Percentiles rank a stretch among this genome's conserved stretches.
Conservation (phyloP, 2,113 vertebrate species). For the Varanus komodoensis region DNA sequence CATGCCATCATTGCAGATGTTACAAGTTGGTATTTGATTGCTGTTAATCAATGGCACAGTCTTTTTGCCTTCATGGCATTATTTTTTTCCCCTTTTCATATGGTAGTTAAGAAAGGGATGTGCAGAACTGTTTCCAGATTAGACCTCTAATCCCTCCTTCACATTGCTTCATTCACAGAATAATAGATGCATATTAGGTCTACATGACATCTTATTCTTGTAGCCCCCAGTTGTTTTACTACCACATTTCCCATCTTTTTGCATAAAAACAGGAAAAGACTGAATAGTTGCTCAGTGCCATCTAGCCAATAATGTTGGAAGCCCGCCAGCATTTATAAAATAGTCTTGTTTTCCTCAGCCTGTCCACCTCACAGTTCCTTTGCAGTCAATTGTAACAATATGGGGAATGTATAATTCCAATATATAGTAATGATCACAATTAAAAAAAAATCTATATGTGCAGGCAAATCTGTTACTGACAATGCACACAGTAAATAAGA, state of each 20-base stretch:
- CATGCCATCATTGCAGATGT: neutral
- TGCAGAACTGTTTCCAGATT: neutral
- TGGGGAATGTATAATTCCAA: neutral
- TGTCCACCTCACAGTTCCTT: neutral
- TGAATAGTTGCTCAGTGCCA: too few relatives aligned
- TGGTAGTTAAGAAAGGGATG: neutral
- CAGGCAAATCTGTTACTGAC: neutral
- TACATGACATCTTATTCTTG: too few relatives aligned
- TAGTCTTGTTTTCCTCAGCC: neutral
- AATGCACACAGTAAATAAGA: neutral
- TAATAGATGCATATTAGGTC: too few relatives aligned
- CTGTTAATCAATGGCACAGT: neutral
- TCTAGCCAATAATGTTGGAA: too few relatives aligned
- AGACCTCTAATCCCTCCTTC: too few relatives aligned
- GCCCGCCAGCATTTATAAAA: too few relatives aligned
- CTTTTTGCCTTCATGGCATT: neutral
- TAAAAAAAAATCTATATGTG: neutral
- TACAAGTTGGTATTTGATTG: slow-evolving; percentile 21
- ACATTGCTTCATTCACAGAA: too few relatives aligned
- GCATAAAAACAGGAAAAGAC: too few relatives aligned
- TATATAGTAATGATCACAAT: neutral
- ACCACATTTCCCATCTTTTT: too few relatives aligned
- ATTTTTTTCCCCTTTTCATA: slow-evolving; percentile 3
- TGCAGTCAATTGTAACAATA: neutral
- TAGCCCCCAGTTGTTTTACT: too few relatives aligned